A percentile compares a stretch with the other conserved stretches of the same genome.
Evolutionary conservation across 2,113 vertebrate genomes (phyloP).

Genomic region (Aspiorhynchus laticeps): DNA sequence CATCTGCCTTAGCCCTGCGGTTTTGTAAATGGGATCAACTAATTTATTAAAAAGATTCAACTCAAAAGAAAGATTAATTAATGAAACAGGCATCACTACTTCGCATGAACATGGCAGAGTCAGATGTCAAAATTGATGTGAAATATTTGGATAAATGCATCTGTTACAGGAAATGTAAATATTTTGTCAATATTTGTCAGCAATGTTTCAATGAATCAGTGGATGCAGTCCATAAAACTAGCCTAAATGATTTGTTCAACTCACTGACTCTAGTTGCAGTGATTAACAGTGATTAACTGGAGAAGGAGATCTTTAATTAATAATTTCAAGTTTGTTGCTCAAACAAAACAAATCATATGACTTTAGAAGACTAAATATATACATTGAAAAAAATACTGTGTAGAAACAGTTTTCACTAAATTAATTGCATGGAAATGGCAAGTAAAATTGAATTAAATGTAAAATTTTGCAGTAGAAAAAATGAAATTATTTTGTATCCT

Average conservation of each 20-base stretch:
- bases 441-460: no score
- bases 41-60: not conserved
- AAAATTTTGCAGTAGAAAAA: no score
- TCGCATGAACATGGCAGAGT: not conserved
- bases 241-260: not conserved
- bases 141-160: not conserved
- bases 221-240: not conserved
- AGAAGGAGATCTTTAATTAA: not conserved
- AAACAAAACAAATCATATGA: not conserved
- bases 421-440: no score
- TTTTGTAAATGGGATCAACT: not conserved
- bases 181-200: no score
- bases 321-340: not conserved
- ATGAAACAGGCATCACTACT: not conserved
- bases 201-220: no score
- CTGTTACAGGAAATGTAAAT: not conserved
- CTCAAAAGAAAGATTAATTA: not conserved
- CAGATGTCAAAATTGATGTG: not conserved
- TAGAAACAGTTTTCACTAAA: not conserved
- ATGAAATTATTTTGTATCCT: not conserved
- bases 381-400: not conserved
- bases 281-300: not conserved
- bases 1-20: not conserved
- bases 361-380: not conserved
- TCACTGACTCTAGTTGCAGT: not conserved